Evolutionary conservation across 2,888 invertebrate genomes (phyloP), one percentile per base, ranked within the genome.

Genomic region (Cremastobaeus sp.): DNA sequence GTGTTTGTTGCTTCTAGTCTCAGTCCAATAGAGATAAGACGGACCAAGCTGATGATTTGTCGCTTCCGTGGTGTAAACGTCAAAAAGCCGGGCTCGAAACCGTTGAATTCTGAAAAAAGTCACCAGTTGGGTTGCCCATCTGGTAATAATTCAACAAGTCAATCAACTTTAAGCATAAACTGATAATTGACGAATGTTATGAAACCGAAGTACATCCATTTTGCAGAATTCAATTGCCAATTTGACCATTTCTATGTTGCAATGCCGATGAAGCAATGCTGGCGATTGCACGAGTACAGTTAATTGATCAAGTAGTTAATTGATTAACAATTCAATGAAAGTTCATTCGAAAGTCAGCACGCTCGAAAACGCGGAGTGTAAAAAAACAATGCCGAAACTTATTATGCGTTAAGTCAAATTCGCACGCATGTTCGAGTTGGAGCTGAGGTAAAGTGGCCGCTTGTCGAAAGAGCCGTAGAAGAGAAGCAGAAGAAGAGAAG

Each of bases 361-460:
- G 14, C 14, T 43, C n/a, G 20, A 25, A 21, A 21, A 32, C 5
- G 50, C 12, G 18, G 48, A 62, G 20, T 14, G 12, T 2, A 9
- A 34, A 30, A n/a, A 45, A 57, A 55, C 47, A 47, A 39, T 21
- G 8, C 34, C 43, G 52, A 66, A 62, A 47, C 43, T 70, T 70
- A 68, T 59, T 71, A 45, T 52, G 68, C 72, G 75, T 69, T 69
- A 52, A 68, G 64, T 74, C 74, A 71, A 62, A 72, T 72, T 72
- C 72, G 72, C 72, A 66, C 65, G 65, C 72, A 64, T 62, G 64
- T 74, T 69, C 47, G 66, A 50, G 55, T 43, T 64, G 57, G 62
- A 66, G 66, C 55, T 54, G 66, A 66, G 43, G 64, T 60, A 68
- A 71, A 68, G 76, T 76, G 68, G 74, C 64, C 71, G 74, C 54